Evolutionary conservation across 1,140 invertebrate species (phyloP).

Genomic region (Zaprionus tsacasi): DNA sequence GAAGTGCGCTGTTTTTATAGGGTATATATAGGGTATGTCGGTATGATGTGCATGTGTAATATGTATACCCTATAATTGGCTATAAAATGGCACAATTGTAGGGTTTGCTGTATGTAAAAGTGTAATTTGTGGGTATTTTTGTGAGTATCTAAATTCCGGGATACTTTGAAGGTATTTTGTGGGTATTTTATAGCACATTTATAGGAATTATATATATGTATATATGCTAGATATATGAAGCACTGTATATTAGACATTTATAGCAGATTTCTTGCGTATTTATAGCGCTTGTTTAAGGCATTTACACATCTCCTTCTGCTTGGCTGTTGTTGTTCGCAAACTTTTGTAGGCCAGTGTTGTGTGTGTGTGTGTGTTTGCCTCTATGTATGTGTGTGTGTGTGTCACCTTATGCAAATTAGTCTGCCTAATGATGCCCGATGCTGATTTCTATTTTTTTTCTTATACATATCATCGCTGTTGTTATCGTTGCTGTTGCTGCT

Average conservation of each 20-base stretch:
- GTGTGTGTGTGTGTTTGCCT: not conserved
- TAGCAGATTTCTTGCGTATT: not conserved
- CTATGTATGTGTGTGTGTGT: not conserved
- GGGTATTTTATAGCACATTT: too few species aligned
- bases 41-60: too few species aligned
- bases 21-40: not conserved
- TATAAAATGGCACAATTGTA: too few species aligned
- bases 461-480: not conserved
- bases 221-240: too few species aligned
- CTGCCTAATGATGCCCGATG: not conserved
- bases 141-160: too few species aligned
- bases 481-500: not conserved
- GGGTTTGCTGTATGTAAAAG: too few species aligned
- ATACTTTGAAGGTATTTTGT: too few species aligned
- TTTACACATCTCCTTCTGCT: not conserved
- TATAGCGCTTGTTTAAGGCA: not conserved
- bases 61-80: too few species aligned
- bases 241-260: not conserved
- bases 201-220: too few species aligned
- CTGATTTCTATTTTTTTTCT: not conserved
- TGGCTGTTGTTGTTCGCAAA: not conserved
- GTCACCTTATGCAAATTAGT: not conserved
- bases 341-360: not conserved
- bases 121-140: too few species aligned
- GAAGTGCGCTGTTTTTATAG: not conserved